phyloP scores from a whole-genome alignment of 1,140 invertebrate species.

The Achroia grisella region DNA sequence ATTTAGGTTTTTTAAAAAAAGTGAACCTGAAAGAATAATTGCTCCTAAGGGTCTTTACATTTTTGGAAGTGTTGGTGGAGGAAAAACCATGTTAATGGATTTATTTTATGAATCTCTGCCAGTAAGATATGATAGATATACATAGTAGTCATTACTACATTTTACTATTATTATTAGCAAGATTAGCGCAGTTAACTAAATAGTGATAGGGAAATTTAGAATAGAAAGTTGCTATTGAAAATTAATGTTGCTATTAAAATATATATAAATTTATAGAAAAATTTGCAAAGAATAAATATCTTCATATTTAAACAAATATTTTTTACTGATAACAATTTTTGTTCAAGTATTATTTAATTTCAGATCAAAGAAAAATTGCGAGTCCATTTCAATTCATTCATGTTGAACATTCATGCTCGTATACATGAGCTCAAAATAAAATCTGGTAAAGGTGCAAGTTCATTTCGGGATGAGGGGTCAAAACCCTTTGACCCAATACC shows the following conservation, averaged over 20 bases:
- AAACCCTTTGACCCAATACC: constrained; percentile 95
- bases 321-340: too few species aligned
- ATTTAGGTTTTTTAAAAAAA: constrained; percentile 60
- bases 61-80: constrained; percentile 91
- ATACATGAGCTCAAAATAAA: constrained; percentile 90
- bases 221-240: too few species aligned
- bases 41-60: constrained; percentile 87
- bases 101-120: constrained; percentile 86
- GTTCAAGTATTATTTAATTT: constrained; percentile 6
- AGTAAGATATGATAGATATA: too few species aligned
- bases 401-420: constrained; percentile 94
- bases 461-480: constrained; percentile 77
- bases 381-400: constrained; percentile 98
- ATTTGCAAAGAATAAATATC: too few species aligned
- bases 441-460: constrained; percentile 75
- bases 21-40: constrained; percentile 62
- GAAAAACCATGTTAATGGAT: constrained; percentile 99
- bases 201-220: too few species aligned
- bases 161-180: too few species aligned
- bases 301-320: too few species aligned
- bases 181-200: too few species aligned
- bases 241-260: too few species aligned
- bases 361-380: constrained; percentile 82
- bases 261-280: too few species aligned
- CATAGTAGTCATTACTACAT: too few species aligned